Evolutionary conservation across 2,113 vertebrate genomes (phyloP).

Genomic region (Clarias gariepinus): DNA sequence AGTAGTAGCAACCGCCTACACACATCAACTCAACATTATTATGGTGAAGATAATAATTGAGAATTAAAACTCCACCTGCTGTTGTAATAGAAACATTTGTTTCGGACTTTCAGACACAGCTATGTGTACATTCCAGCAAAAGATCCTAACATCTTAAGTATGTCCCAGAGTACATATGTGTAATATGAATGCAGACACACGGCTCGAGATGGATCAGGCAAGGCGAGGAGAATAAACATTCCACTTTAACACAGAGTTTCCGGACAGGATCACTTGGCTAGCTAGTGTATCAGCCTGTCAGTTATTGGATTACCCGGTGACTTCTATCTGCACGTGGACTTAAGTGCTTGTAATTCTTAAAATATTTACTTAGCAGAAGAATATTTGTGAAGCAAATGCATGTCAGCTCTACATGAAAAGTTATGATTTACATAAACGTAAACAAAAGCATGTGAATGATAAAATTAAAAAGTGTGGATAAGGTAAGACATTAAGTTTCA

Average conservation of each 20-base stretch:
- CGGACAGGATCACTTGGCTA: constrained; percentile 59
- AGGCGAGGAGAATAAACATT: constrained; percentile 68
- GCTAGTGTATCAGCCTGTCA: constrained; percentile 55
- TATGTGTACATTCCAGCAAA: constrained; percentile 46
- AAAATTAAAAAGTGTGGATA: not conserved
- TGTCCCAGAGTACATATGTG: constrained; percentile 43
- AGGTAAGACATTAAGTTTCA: not conserved
- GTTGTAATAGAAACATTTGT: constrained; percentile 34
- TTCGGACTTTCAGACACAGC: constrained; percentile 54
- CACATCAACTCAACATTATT: not conserved
- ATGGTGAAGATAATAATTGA: constrained; percentile 8
- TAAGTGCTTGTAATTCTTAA: constrained; percentile 61
- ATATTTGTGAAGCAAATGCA: constrained; percentile 60
- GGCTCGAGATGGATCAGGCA: constrained; percentile 52
- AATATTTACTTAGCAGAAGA: constrained; percentile 63
- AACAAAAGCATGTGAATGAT: constrained; percentile 42
- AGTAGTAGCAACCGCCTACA: not conserved
- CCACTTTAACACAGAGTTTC: constrained; percentile 65
- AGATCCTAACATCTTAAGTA: constrained; percentile 44
- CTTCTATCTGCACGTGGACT: constrained; percentile 51
- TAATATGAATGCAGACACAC: constrained; percentile 41
- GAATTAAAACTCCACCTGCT: constrained; percentile 4
- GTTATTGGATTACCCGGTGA: constrained; percentile 62
- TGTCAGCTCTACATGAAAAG: constrained; percentile 40
- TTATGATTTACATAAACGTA: constrained; percentile 36